These are phyloP conservation scores for Coregonus suidteri DNA, from an alignment of 2,797 vertebrate genomes.

Conservation along the genomic window DNA sequence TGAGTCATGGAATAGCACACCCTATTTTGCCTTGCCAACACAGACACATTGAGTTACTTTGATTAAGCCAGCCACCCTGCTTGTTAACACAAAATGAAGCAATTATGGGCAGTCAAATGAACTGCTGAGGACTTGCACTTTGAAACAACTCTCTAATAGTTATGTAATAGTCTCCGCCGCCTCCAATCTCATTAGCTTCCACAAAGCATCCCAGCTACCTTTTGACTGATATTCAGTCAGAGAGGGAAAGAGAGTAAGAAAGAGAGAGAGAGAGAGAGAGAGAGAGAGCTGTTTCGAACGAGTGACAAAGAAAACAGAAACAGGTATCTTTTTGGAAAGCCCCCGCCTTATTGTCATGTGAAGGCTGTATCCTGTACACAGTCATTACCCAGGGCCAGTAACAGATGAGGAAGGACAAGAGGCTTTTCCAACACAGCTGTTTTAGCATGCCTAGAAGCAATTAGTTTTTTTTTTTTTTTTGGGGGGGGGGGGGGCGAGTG, in stretches of 20 bases:
- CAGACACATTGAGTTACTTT: conserved; percentile 32
- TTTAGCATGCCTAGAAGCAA: conserved; percentile 57
- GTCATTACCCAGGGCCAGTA: conserved; percentile 61
- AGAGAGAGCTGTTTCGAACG: not conserved
- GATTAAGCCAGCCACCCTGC: not conserved
- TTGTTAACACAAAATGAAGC: not conserved
- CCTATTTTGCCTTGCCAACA: conserved; percentile 37
- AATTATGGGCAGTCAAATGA: not conserved
- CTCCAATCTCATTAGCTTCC: not conserved
- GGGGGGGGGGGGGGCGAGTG: conserved; percentile 36
- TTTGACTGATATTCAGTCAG: conserved; percentile 13
- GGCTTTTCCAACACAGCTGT: conserved; percentile 66
- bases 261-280: not conserved
- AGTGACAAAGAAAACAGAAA: not conserved
- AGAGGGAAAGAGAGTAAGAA: not conserved
- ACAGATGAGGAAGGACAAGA: conserved; percentile 56
- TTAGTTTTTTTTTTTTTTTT: conserved; percentile 25
- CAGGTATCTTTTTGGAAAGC: not conserved
- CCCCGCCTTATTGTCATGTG: not conserved
- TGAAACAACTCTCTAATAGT: not conserved
- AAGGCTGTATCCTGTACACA: conserved; percentile 29
- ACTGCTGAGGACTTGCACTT: not conserved
- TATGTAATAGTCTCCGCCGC: not conserved
- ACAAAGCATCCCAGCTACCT: conserved; percentile 1
- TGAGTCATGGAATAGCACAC: not conserved